Evolutionary conservation across 2,888 invertebrate genomes (phyloP).

Genomic region (Apotomis betuletana): DNA sequence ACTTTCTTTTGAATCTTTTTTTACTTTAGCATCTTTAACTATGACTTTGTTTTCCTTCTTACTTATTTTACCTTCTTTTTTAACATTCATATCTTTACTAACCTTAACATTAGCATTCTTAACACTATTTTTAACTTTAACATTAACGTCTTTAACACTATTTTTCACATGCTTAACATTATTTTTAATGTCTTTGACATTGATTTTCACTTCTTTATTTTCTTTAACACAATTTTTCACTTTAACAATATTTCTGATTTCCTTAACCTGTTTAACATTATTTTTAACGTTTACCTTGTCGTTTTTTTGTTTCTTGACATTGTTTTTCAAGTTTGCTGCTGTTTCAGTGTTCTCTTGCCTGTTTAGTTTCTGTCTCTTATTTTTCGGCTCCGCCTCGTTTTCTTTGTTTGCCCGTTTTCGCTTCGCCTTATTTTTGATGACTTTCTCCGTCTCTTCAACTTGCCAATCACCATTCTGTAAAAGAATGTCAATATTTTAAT

Average conservation of each 20-base stretch:
- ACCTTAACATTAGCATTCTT: background rate
- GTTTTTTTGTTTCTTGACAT: constrained; percentile 3
- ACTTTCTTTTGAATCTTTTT: constrained; percentile 18
- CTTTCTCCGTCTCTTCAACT: constrained; percentile 57
- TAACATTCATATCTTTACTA: constrained; percentile 5
- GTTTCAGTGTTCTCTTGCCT: constrained; percentile 37
- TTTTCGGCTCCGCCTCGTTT: constrained; percentile 52
- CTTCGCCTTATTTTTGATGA: constrained; percentile 51
- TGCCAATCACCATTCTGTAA: constrained; percentile 66
- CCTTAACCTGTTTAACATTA: constrained; percentile 8
- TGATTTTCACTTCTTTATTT: constrained; percentile 27
- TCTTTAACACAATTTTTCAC: constrained; percentile 23
- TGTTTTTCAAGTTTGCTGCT: constrained; percentile 18
- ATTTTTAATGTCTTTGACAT: too few relatives aligned
- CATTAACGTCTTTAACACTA: constrained; percentile 25
- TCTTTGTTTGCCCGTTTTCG: constrained; percentile 59
- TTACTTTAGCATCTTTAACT: background rate
- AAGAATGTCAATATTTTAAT: background rate
- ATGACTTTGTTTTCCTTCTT: background rate
- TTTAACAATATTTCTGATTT: constrained; percentile 12
- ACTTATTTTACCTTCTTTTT: background rate
- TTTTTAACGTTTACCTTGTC: constrained; percentile 40
- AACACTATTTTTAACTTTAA: constrained; percentile 32
- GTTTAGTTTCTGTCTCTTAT: constrained; percentile 47
- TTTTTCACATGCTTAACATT: background rate